A percentile compares a stretch with the other conserved stretches of the same genome.
Evolutionary conservation across 2,113 vertebrate genomes (phyloP).

Genomic region (Corythornis vintsioides): DNA sequence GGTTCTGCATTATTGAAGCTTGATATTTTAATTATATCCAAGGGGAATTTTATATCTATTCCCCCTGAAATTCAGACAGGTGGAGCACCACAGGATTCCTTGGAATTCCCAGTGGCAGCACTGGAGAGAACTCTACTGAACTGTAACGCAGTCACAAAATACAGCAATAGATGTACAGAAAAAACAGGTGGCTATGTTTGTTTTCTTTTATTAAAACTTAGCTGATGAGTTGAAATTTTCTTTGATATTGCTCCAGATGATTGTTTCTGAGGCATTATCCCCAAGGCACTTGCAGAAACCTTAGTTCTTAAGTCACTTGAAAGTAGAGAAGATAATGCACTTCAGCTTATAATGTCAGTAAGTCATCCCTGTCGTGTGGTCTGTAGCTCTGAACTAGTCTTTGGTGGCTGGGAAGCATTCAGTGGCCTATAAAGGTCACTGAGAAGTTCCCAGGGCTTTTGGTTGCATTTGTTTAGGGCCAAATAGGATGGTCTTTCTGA

Average conservation of each 20-base stretch:
- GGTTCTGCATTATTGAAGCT: background rate
- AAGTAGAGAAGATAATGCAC: background rate
- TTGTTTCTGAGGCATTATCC: background rate
- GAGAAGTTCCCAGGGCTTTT: background rate
- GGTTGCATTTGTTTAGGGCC: background rate
- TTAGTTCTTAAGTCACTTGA: background rate
- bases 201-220: background rate
- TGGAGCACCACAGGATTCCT: background rate
- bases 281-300: background rate
- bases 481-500: background rate
- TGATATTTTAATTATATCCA: background rate
- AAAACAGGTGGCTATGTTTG: background rate
- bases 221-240: background rate
- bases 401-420: background rate
- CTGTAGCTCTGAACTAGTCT: background rate
- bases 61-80: background rate
- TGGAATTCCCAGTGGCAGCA: background rate
- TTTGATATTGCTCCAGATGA: background rate
- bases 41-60: background rate
- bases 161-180: background rate
- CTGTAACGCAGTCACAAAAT: background rate
- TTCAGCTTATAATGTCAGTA: background rate
- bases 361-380: background rate
- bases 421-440: background rate
- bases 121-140: background rate